These are phyloP conservation scores for Hirtodrosophila cameraria DNA, from an alignment of 2,888 invertebrate genomes.

Conservation along the genomic window DNA sequence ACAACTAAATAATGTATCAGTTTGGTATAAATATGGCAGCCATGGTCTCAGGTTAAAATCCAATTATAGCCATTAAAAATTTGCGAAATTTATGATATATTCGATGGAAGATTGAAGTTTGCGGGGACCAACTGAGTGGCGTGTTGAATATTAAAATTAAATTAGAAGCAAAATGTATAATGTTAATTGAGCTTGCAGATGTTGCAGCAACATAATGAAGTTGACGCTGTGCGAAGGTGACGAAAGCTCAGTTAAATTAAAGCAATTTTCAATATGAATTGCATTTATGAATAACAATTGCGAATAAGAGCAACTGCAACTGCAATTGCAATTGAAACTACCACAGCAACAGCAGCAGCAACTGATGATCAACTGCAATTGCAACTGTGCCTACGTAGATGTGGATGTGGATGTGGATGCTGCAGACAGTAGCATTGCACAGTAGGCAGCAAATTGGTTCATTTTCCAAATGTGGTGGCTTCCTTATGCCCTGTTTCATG, in stretches of 20 bases:
- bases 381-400: slow-evolving; percentile 45
- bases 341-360: slow-evolving; percentile 18
- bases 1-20: not conserved
- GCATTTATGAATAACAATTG: slow-evolving; percentile 81
- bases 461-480: slow-evolving; percentile 75
- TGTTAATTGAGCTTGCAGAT: slow-evolving; percentile 43
- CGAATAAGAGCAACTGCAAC: slow-evolving; percentile 31
- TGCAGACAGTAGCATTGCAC: slow-evolving; percentile 55
- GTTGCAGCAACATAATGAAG: slow-evolving; percentile 4
- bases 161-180: slow-evolving; percentile 11
- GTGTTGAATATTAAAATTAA: slow-evolving; percentile 6
- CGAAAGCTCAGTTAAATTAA: slow-evolving; percentile 68
- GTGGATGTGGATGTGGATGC: slow-evolving; percentile 48
- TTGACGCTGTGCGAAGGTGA: slow-evolving; percentile 54
- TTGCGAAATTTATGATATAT: not conserved
- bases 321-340: slow-evolving; percentile 23
- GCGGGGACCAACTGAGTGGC: not conserved
- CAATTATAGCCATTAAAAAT: slow-evolving; percentile 1
- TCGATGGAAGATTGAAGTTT: not conserved
- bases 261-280: slow-evolving; percentile 78
- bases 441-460: slow-evolving; percentile 79
- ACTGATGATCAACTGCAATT: slow-evolving; percentile 29
- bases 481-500: slow-evolving; percentile 51
- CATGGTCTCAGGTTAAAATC: no score
- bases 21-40: no score